These are phyloP conservation scores for Pharmacophagus antenor DNA, from an alignment of 2,888 invertebrate genomes.

Conservation along the genomic window DNA sequence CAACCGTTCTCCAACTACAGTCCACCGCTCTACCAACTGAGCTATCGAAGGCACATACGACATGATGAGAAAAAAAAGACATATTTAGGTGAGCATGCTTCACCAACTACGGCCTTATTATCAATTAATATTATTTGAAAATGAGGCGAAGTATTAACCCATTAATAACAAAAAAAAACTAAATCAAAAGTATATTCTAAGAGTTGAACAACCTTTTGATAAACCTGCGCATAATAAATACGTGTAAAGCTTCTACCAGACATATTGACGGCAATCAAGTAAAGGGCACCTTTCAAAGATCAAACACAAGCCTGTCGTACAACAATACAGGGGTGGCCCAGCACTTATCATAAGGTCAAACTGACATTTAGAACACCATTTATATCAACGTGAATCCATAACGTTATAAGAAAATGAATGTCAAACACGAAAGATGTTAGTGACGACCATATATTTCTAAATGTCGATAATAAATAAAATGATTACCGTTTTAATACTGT, in stretches of 20 bases:
- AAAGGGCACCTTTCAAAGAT: slow-evolving; percentile 69
- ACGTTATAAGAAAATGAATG: slow-evolving; percentile 49
- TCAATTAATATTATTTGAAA: too few relatives aligned
- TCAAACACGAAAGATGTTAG: slow-evolving; percentile 58
- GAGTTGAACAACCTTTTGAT: neutral
- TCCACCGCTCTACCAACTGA: slow-evolving; percentile 83
- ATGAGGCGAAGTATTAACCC: neutral
- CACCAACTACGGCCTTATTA: too few relatives aligned
- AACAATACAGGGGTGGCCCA: slow-evolving; percentile 62
- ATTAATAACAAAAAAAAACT: neutral
- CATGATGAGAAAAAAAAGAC: neutral
- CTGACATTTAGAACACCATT: slow-evolving; percentile 76
- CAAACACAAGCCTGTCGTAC: slow-evolving; percentile 61
- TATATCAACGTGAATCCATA: slow-evolving; percentile 58
- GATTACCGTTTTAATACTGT: too few relatives aligned
- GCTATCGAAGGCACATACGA: slow-evolving; percentile 60
- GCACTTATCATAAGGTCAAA: slow-evolving; percentile 77
- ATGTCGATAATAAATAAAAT: too few relatives aligned
- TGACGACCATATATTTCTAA: too few relatives aligned
- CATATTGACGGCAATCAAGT: slow-evolving; percentile 66
- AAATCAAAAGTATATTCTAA: too few relatives aligned
- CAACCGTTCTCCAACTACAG: slow-evolving; percentile 62
- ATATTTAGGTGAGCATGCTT: too few relatives aligned
- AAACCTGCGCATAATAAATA: neutral
- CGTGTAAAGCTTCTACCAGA: slow-evolving; percentile 31